A percentile compares a stretch with the other conserved stretches of the same genome.
These are phyloP conservation scores for Junonia oenone DNA, from an alignment of 2,888 invertebrate species.

Conservation along the genomic window DNA sequence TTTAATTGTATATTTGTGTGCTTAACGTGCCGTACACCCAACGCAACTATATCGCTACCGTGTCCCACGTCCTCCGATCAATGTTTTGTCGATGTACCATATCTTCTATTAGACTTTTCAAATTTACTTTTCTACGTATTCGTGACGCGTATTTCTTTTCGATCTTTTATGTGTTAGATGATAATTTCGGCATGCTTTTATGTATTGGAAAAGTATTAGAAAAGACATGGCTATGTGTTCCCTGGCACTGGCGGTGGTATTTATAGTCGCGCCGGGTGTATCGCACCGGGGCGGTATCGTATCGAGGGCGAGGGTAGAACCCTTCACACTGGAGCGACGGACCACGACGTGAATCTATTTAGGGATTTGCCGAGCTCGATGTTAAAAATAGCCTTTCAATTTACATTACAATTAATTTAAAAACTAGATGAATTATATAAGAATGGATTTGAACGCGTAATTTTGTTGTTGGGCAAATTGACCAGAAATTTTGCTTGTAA, in stretches of 20 bases:
- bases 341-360: neutral
- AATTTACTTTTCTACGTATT: neutral
- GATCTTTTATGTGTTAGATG: neutral
- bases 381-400: too few relatives aligned
- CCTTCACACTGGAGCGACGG: constrained; percentile 1
- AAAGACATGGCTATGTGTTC: neutral
- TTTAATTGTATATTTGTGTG: constrained; percentile 39
- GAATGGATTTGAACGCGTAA: too few relatives aligned
- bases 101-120: neutral
- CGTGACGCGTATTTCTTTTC: neutral
- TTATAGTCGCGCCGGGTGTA: constrained; percentile 22
- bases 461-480: neutral
- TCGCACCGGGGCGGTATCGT: constrained; percentile 15
- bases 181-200: neutral
- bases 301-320: constrained; percentile 2
- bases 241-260: neutral
- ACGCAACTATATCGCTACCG: constrained; percentile 30
- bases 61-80: constrained; percentile 4
- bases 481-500: neutral
- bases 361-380: neutral
- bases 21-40: constrained; percentile 39
- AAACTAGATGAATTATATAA: too few relatives aligned
- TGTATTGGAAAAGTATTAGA: neutral
- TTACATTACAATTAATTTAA: too few relatives aligned
- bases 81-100: constrained; percentile 1